Percentiles rank a stretch among this genome's conserved stretches.
Evolutionary conservation across 1,140 invertebrate genomes (phyloP).

Genomic region (Bombus confusus): DNA sequence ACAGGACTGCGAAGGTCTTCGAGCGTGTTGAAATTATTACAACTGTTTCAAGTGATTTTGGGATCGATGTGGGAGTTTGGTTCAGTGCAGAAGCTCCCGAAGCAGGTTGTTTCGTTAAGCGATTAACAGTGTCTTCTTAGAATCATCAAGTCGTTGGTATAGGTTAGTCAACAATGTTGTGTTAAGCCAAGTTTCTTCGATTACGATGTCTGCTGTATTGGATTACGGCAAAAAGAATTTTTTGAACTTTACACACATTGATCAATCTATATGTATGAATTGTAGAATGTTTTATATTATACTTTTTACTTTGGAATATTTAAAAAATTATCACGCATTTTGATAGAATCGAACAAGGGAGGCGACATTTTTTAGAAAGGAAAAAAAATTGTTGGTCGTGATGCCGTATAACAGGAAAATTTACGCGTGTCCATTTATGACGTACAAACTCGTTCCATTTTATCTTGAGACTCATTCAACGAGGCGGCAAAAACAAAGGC

Average conservation of each 20-base stretch:
- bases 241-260: neutral
- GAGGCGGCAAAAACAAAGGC: constrained; percentile 27
- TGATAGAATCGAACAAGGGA: neutral
- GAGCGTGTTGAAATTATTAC: neutral
- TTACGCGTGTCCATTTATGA: constrained; percentile 35
- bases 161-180: neutral
- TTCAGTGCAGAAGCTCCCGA: too few species aligned
- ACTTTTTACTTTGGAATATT: neutral
- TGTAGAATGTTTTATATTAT: too few species aligned
- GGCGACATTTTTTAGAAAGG: neutral
- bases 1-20: too few species aligned
- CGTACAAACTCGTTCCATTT: constrained; percentile 30
- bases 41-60: neutral
- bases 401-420: neutral
- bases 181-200: neutral
- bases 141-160: neutral
- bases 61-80: neutral
- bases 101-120: neutral
- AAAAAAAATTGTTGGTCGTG: neutral
- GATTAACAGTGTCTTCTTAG: neutral
- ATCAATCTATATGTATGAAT: neutral
- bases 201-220: neutral
- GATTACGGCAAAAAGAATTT: neutral
- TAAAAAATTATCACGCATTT: neutral
- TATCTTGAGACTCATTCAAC: constrained; percentile 13